Percentiles rank a stretch among this genome's conserved stretches.
phyloP scores from a whole-genome alignment of 1,140 invertebrate species.

The Penaeus japonicus region DNA sequence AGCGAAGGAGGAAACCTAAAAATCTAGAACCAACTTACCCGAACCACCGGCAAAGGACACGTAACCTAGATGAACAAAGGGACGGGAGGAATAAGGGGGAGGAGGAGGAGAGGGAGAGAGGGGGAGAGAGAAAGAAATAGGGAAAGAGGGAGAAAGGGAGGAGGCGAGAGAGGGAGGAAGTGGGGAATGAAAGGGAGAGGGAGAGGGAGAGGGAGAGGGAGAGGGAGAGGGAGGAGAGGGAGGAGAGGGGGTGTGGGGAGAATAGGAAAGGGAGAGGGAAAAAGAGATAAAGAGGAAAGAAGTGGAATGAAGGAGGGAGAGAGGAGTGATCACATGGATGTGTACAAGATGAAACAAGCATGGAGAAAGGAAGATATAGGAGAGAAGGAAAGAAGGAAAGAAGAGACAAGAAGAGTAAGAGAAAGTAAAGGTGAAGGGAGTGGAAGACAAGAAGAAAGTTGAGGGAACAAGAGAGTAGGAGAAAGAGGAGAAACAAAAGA shows the following conservation, averaged over 20 bases:
- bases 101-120: not conserved
- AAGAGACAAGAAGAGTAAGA: not conserved
- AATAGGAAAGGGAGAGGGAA: not conserved
- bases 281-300: not conserved
- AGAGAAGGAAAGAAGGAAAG: not conserved
- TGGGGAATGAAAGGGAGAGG: not conserved
- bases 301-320: not conserved
- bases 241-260: not conserved
- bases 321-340: too few relatives aligned
- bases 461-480: too few relatives aligned
- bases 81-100: not conserved
- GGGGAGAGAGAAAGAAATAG: not conserved
- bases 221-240: not conserved
- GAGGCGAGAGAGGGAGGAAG: not conserved
- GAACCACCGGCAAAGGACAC: slow-evolving; percentile 31
- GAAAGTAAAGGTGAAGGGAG: not conserved
- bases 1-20: not conserved
- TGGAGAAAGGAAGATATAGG: not conserved
- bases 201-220: not conserved
- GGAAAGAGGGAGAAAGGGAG: too few relatives aligned
- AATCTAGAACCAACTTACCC: not conserved
- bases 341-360: not conserved
- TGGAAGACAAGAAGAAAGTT: not conserved
- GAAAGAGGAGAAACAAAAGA: not conserved
- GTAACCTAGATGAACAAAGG: slow-evolving; percentile 7